Evolutionary conservation across 23 tunicate genomes (phyloP).

Genomic region (Ascidia mentula): DNA sequence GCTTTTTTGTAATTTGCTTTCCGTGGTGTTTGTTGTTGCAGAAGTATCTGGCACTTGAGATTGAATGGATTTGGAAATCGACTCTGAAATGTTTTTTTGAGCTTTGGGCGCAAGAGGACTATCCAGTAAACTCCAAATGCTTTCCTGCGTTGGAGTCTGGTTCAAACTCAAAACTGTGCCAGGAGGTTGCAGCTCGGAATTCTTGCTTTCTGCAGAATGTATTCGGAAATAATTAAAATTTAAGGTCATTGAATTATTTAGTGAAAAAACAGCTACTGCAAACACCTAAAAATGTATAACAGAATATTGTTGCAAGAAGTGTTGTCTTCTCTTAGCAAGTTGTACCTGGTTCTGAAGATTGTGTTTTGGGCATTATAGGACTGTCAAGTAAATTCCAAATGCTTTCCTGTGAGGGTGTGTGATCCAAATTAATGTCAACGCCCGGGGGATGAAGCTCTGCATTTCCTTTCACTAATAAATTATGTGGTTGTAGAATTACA

Average conservation of each 20-base stretch:
- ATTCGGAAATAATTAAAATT: too few species aligned
- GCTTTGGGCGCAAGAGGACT: background rate
- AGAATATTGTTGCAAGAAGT: too few species aligned
- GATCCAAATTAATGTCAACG: background rate
- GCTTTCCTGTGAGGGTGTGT: conserved; percentile 46
- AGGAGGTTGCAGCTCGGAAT: background rate
- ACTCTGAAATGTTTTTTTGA: background rate
- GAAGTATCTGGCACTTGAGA: background rate
- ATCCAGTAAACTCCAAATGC: conserved; percentile 49
- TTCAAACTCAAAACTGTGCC: background rate
- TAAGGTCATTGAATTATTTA: too few species aligned
- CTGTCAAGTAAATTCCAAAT: conserved; percentile 52
- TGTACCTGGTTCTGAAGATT: too few species aligned
- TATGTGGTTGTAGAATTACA: too few species aligned
- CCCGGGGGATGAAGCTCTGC: conserved; percentile 13
- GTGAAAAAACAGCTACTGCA: too few species aligned
- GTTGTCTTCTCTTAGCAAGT: too few species aligned
- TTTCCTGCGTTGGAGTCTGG: conserved; percentile 45
- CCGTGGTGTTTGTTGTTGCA: background rate
- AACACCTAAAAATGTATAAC: too few species aligned
- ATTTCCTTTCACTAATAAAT: background rate
- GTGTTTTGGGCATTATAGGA: background rate
- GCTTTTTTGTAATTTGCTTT: background rate
- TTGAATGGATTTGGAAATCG: background rate
- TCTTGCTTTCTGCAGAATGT: background rate